Conservation (phyloP, 92 coral and sea anemone genomes). For the Porites cylindrica region DNA sequence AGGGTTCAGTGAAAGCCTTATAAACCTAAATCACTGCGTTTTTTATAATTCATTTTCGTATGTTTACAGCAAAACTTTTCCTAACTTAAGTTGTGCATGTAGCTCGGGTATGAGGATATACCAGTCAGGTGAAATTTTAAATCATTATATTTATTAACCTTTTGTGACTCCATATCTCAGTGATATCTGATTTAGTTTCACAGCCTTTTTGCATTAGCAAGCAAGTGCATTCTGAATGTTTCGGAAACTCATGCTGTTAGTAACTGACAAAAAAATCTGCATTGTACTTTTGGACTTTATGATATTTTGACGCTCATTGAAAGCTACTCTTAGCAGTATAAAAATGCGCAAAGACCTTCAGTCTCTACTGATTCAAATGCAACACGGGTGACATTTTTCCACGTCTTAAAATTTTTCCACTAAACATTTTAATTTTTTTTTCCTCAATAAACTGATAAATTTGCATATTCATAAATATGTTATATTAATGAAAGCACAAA, state of each 20-base stretch:
- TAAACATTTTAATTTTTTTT: too few relatives aligned
- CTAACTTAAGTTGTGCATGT: background rate
- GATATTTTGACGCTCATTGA: background rate
- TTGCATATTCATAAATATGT: background rate
- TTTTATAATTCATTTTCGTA: background rate
- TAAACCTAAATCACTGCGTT: background rate
- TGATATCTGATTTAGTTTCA: background rate
- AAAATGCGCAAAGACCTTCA: background rate
- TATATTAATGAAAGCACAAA: background rate
- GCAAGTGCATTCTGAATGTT: constrained; percentile 1
- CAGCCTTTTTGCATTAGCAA: constrained; percentile 1
- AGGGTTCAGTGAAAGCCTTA: too few relatives aligned
- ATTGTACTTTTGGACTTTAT: background rate
- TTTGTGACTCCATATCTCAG: background rate
- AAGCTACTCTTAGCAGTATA: background rate
- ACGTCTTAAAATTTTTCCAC: too few relatives aligned
- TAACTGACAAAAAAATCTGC: background rate
- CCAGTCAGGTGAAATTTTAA: constrained; percentile 15
- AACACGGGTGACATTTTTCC: too few relatives aligned
- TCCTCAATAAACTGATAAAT: background rate
- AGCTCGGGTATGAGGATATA: background rate
- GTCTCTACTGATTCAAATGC: too few relatives aligned
- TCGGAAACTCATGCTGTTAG: constrained; percentile 40
- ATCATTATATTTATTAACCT: constrained; percentile 1
- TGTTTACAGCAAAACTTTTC: background rate